Percentiles rank a stretch among this genome's conserved stretches.
These are phyloP conservation scores for Gorsachius magnificus DNA, from an alignment of 2,797 vertebrate species.

Conservation along the genomic window DNA sequence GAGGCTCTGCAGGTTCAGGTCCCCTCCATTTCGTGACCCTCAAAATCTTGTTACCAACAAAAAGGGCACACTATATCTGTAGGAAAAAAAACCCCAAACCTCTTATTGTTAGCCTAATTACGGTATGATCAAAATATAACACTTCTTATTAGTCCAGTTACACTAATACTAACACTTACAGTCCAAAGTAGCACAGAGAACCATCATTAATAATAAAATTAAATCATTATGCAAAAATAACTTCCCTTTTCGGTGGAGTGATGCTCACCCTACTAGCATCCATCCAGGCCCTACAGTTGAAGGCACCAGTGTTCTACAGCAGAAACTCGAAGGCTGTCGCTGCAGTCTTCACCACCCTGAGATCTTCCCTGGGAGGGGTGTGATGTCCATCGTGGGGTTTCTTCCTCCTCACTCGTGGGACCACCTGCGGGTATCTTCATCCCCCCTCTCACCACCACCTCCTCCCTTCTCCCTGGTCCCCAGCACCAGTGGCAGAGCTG, in stretches of 20 bases:
- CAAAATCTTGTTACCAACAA: background rate
- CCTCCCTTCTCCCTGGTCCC: background rate
- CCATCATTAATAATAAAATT: background rate
- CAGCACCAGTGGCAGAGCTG: background rate
- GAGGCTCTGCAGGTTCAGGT: background rate
- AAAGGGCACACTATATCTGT: background rate
- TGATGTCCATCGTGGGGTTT: background rate
- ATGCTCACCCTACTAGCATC: background rate
- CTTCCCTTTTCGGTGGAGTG: background rate
- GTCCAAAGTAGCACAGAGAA: background rate
- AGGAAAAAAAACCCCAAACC: rapidly evolving
- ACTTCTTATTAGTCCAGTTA: background rate
- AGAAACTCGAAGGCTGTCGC: background rate
- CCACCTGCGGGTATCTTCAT: rapidly evolving
- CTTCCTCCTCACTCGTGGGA: background rate
- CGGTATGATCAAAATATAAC: background rate
- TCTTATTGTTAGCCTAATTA: background rate
- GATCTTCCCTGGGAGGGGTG: background rate
- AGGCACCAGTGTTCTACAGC: background rate
- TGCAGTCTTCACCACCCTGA: background rate
- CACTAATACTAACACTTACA: background rate
- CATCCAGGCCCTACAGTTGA: background rate
- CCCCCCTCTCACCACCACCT: rapidly evolving
- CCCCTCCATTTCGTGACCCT: background rate
- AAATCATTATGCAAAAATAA: background rate